These are phyloP conservation scores for Acronicta aceris DNA, from an alignment of 2,888 invertebrate species.

Conservation along the genomic window DNA sequence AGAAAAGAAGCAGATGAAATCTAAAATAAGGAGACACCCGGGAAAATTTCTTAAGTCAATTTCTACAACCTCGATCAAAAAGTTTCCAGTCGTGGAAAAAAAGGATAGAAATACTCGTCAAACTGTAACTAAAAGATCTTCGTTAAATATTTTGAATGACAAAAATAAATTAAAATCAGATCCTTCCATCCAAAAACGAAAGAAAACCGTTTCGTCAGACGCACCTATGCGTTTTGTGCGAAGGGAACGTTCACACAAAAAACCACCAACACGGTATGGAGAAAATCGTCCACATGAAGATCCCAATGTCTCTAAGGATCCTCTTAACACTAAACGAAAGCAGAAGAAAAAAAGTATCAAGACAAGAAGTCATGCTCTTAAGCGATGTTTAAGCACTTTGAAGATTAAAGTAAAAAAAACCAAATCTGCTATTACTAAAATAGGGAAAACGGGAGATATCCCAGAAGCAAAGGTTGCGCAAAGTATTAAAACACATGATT, in stretches of 20 bases:
- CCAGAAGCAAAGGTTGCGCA: neutral
- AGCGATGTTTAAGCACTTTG: constrained; percentile 60
- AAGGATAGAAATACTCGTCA: neutral
- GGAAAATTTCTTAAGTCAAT: constrained; percentile 1
- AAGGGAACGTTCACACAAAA: neutral
- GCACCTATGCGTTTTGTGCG: constrained; percentile 3
- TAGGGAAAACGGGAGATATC: neutral
- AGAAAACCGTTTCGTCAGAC: neutral
- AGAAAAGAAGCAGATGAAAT: neutral
- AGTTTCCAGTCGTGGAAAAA: neutral
- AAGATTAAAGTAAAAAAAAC: constrained; percentile 53
- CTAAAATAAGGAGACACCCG: neutral
- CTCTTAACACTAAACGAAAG: neutral
- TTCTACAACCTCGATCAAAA: constrained; percentile 13
- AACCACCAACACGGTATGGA: neutral
- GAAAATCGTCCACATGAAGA: neutral
- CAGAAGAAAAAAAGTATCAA: constrained; percentile 1
- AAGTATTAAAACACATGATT: neutral
- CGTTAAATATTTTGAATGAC: neutral
- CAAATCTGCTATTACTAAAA: constrained; percentile 24
- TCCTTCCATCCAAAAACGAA: constrained; percentile 2
- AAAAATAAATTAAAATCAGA: constrained; percentile 5
- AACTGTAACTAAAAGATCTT: neutral
- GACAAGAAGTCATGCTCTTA: constrained; percentile 41
- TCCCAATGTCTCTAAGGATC: neutral